phyloP scores from a whole-genome alignment of 2,888 invertebrate genomes.

The Cephonodes hylas region DNA sequence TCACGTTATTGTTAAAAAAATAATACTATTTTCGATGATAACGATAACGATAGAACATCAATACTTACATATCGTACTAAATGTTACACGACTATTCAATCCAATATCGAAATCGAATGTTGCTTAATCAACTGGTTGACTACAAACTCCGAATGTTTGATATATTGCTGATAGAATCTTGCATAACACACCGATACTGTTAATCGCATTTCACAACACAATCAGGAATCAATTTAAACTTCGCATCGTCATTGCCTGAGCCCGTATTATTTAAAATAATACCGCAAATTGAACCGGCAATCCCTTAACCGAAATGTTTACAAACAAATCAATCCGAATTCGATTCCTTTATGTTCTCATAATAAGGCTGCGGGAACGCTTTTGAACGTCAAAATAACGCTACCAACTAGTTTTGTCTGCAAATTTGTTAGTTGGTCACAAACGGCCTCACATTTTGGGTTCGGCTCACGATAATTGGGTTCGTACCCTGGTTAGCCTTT shows the following conservation, averaged over 20 bases:
- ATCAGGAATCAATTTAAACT: not conserved
- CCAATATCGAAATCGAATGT: too few relatives aligned
- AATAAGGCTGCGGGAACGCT: constrained; percentile 1
- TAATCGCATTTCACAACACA: not conserved
- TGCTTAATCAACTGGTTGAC: too few relatives aligned
- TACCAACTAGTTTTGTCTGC: constrained; percentile 41
- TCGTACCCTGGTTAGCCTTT: constrained; percentile 40
- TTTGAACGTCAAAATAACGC: constrained; percentile 34
- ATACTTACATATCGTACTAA: too few relatives aligned
- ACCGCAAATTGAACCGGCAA: not conserved
- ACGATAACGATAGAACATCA: too few relatives aligned
- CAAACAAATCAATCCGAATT: constrained; percentile 5
- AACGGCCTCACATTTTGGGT: constrained; percentile 34
- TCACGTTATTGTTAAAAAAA: too few relatives aligned
- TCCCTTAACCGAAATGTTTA: constrained; percentile 5
- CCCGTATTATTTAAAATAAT: not conserved
- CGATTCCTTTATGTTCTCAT: constrained; percentile 1
- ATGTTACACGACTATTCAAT: too few relatives aligned
- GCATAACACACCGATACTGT: too few relatives aligned
- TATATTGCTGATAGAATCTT: too few relatives aligned
- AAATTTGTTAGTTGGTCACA: constrained; percentile 23
- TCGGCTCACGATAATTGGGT: constrained; percentile 56
- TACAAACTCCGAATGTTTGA: too few relatives aligned
- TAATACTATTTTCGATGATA: too few relatives aligned
- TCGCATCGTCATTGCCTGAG: not conserved